Percentiles rank a stretch among this genome's conserved stretches.
phyloP scores from a whole-genome alignment of 2,888 invertebrate genomes.

The Artemia sinica region DNA sequence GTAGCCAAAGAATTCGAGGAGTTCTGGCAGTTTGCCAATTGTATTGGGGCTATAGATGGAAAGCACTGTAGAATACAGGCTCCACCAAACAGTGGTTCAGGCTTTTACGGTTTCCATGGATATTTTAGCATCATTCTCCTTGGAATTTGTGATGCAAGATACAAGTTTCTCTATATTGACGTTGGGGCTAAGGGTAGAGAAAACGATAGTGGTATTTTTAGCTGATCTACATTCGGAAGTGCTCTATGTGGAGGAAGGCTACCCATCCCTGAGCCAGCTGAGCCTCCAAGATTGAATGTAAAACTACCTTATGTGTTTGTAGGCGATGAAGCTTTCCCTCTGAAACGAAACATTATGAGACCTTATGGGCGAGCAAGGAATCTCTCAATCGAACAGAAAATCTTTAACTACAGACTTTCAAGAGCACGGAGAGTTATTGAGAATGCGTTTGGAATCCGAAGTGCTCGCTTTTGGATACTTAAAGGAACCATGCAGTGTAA shows the following conservation, averaged over 20 bases:
- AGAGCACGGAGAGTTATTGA: slow-evolving; percentile 17
- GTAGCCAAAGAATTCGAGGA: slow-evolving; percentile 21
- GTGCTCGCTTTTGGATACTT: slow-evolving; percentile 16
- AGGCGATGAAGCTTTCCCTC: slow-evolving; percentile 25
- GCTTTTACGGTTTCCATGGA: too few species aligned
- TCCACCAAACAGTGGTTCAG: too few species aligned
- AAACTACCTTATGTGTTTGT: slow-evolving; percentile 9
- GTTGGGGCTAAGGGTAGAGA: neutral
- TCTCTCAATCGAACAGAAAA: slow-evolving; percentile 15
- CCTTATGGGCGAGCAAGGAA: slow-evolving; percentile 16
- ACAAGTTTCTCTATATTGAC: neutral
- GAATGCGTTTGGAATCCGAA: slow-evolving; percentile 20
- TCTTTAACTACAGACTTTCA: slow-evolving; percentile 18
- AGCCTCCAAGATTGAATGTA: neutral
- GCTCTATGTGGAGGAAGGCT: neutral
- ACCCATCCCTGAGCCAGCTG: neutral
- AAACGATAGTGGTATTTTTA: slow-evolving; percentile 1
- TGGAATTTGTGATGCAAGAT: slow-evolving; percentile 20
- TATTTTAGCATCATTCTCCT: too few species aligned
- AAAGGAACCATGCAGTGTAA: slow-evolving; percentile 14
- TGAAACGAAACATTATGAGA: too few species aligned
- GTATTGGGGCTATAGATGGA: too few species aligned
- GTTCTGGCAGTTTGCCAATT: slow-evolving; percentile 24
- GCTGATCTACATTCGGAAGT: neutral
- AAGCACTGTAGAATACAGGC: too few species aligned